phyloP scores from a whole-genome alignment of 2,113 vertebrate genomes.

The Tragelaphus buxtoni region DNA sequence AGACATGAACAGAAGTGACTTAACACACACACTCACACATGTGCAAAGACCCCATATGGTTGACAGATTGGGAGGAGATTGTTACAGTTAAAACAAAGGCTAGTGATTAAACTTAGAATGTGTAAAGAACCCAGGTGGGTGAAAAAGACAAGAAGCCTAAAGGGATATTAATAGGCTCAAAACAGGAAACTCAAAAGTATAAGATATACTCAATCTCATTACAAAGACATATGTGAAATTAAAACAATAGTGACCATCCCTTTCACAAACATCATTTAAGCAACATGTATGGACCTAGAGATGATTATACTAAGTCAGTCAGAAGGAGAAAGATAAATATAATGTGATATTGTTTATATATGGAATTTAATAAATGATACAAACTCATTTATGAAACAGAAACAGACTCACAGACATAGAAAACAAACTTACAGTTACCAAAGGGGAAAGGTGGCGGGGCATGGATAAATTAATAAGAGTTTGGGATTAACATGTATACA shows the following conservation, averaged over 20 bases:
- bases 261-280: background rate
- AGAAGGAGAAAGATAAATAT: background rate
- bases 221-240: background rate
- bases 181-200: background rate
- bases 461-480: background rate
- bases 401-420: background rate
- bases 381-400: background rate
- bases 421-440: background rate
- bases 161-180: background rate
- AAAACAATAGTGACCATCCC: background rate
- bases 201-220: background rate
- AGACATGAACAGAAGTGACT: background rate
- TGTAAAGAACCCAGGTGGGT: background rate
- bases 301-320: background rate
- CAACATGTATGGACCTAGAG: background rate
- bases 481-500: background rate
- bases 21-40: background rate
- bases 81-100: background rate
- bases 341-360: background rate
- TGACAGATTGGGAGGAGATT: background rate
- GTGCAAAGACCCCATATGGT: rapidly evolving
- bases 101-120: background rate
- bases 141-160: background rate
- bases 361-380: background rate
- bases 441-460: background rate